Evolutionary conservation across 2,113 vertebrate species (phyloP).

Genomic region (Barbus barbus): DNA sequence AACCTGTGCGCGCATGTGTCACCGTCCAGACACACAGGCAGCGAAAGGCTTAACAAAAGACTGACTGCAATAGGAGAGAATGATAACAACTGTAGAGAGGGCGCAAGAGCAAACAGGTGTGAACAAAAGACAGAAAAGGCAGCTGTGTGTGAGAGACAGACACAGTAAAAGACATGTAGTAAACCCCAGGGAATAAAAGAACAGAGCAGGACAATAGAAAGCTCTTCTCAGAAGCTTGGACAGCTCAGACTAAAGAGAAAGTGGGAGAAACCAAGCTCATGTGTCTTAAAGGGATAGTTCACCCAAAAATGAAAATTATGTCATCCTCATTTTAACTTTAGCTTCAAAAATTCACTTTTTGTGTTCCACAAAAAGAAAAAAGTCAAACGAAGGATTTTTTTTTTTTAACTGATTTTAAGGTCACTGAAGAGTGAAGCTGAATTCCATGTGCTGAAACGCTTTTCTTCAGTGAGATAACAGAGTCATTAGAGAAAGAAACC

Average conservation of each 20-base stretch:
- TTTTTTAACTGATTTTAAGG: background rate
- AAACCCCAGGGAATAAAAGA: constrained; percentile 16
- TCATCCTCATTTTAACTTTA: background rate
- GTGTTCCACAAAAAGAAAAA: background rate
- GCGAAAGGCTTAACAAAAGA: constrained; percentile 26
- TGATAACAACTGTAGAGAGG: constrained; percentile 34
- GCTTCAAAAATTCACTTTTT: background rate
- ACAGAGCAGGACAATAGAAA: constrained; percentile 8
- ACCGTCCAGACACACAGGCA: constrained; percentile 33
- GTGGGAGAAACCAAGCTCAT: background rate
- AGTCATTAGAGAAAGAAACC: background rate
- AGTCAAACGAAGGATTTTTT: background rate
- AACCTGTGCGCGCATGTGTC: background rate
- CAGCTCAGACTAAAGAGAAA: background rate
- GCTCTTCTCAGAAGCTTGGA: constrained; percentile 24
- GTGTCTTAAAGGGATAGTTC: constrained; percentile 8
- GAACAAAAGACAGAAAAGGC: constrained; percentile 21
- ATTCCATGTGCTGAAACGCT: background rate
- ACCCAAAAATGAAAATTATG: background rate
- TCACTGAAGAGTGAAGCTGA: background rate
- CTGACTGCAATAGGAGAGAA: constrained; percentile 14
- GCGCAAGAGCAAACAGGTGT: constrained; percentile 47
- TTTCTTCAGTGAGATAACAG: background rate
- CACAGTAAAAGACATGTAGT: background rate
- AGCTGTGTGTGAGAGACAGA: constrained; percentile 12